A percentile compares a stretch with the other conserved stretches of the same genome.
Evolutionary conservation across 2,888 invertebrate genomes (phyloP).

Genomic region (Agrochola macilenta): DNA sequence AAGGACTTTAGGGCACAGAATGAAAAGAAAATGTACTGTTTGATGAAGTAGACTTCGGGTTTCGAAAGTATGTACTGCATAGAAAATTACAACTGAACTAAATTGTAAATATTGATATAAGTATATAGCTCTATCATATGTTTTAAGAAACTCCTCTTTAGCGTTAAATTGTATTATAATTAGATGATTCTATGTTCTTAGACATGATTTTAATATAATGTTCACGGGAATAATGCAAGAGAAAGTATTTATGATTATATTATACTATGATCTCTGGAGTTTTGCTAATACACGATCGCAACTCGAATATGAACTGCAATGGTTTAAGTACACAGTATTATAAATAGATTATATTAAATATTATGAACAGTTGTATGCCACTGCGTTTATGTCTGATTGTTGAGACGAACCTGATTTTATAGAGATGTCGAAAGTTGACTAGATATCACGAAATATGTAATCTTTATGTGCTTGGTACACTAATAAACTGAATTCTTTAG

Average conservation of each 20-base stretch:
- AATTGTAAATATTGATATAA: constrained; percentile 64
- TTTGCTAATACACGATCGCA: constrained; percentile 55
- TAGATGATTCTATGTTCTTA: constrained; percentile 60
- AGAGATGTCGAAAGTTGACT: not conserved
- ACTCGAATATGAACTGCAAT: constrained; percentile 74
- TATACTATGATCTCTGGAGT: constrained; percentile 73
- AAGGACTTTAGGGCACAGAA: constrained; percentile 6
- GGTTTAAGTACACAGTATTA: constrained; percentile 80
- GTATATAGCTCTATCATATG: constrained; percentile 48
- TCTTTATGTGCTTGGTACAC: not conserved
- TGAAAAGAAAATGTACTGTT: constrained; percentile 4
- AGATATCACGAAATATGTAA: constrained; percentile 4
- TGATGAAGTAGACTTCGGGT: constrained; percentile 23
- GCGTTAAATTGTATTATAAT: constrained; percentile 63
- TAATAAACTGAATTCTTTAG: constrained; percentile 32
- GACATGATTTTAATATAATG: constrained; percentile 54
- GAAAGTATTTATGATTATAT: constrained; percentile 68
- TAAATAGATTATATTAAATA: constrained; percentile 59
- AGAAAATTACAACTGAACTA: constrained; percentile 47
- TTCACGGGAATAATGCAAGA: constrained; percentile 63
- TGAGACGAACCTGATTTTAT: constrained; percentile 9
- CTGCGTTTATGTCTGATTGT: constrained; percentile 25
- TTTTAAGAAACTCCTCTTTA: constrained; percentile 57
- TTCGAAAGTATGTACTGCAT: constrained; percentile 38
- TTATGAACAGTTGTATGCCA: constrained; percentile 47